These are phyloP conservation scores for Drosophila percnosoma DNA, from an alignment of 2,888 invertebrate genomes.

Conservation along the genomic window DNA sequence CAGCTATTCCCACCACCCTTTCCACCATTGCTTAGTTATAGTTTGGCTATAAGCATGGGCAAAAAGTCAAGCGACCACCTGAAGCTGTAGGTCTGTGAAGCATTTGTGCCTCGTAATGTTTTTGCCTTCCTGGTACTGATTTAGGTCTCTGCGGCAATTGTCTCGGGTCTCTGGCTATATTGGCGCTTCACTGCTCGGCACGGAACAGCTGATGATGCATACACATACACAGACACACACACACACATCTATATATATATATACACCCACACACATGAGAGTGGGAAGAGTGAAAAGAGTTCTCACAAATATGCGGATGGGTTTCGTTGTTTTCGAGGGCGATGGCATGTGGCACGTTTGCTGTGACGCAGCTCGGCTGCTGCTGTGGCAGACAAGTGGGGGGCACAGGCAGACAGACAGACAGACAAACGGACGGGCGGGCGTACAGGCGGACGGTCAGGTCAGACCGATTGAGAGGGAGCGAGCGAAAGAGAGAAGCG, in stretches of 20 bases:
- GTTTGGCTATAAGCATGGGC: slow-evolving; percentile 14
- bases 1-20: not conserved
- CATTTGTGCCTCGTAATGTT: slow-evolving; percentile 22
- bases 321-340: slow-evolving; percentile 50
- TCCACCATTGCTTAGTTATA: not conserved
- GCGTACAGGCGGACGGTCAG: slow-evolving; percentile 12
- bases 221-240: slow-evolving; percentile 2
- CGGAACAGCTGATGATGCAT: slow-evolving; percentile 73
- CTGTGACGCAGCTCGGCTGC: slow-evolving; percentile 32
- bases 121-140: slow-evolving; percentile 19
- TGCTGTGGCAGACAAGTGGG: slow-evolving; percentile 21
- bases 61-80: slow-evolving; percentile 42
- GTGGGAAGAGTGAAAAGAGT: slow-evolving; percentile 5
- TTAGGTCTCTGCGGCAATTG: slow-evolving; percentile 26
- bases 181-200: slow-evolving; percentile 35
- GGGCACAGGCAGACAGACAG: slow-evolving; percentile 3
- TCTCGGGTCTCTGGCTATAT: slow-evolving; percentile 19
- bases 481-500: not conserved
- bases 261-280: not conserved
- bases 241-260: not conserved
- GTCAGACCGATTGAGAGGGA: slow-evolving; percentile 27
- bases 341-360: slow-evolving; percentile 52
- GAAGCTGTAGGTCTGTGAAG: slow-evolving; percentile 34
- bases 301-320: slow-evolving; percentile 49
- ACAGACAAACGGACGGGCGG: not conserved